Conservation (phyloP, 2,113 vertebrate species). For the Hiodon alosoides region DNA sequence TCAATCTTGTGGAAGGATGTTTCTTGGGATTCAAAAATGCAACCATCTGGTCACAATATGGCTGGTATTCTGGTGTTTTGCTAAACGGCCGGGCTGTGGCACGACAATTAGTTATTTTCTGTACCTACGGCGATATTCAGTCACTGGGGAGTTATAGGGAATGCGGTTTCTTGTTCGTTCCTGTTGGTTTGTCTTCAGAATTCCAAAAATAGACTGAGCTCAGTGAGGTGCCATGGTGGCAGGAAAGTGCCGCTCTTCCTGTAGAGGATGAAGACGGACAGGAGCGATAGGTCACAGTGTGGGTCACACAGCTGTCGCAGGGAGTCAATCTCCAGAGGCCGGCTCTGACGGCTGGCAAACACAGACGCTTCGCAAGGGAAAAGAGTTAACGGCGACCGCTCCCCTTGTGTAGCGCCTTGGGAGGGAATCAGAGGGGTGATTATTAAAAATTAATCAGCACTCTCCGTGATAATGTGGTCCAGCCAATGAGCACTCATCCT, state of each 20-base stretch:
- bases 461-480: background rate
- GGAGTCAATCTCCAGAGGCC: slow-evolving; percentile 37
- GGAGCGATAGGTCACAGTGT: slow-evolving; percentile 33
- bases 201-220: slow-evolving; percentile 1
- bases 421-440: slow-evolving; percentile 32
- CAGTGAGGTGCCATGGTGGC: background rate
- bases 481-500: background rate
- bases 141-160: background rate
- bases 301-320: slow-evolving; percentile 51
- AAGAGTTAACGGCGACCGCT: slow-evolving; percentile 32
- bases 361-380: slow-evolving; percentile 23
- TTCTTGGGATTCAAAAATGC: too few species aligned
- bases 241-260: slow-evolving; percentile 26
- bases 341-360: slow-evolving; percentile 41
- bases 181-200: background rate
- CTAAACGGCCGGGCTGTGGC: too few species aligned
- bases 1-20: too few species aligned
- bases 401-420: slow-evolving; percentile 23
- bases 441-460: slow-evolving; percentile 41
- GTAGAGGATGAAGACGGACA: slow-evolving; percentile 29
- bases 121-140: background rate
- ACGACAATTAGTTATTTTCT: background rate
- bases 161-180: background rate
- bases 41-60: background rate
- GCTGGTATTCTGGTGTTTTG: background rate